Evolutionary conservation across 2,888 invertebrate genomes (phyloP).

Genomic region (Leptothorax acervorum): DNA sequence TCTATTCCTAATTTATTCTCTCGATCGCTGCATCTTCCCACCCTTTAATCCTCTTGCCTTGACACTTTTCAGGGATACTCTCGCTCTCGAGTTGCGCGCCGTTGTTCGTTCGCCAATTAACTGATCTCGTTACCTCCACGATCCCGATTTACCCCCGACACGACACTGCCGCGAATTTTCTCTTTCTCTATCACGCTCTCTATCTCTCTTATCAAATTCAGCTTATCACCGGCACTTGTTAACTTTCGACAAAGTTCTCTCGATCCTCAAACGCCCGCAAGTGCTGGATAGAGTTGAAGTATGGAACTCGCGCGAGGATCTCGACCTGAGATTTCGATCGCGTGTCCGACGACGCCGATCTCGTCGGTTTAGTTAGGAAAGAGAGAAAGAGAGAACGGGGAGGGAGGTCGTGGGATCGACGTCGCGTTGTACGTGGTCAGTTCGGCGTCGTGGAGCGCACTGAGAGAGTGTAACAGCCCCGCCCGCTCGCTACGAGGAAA

Average conservation of each 20-base stretch:
- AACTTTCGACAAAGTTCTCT: constrained; percentile 35
- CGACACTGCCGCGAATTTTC: constrained; percentile 39
- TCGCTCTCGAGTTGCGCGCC: constrained; percentile 20
- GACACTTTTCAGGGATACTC: constrained; percentile 38
- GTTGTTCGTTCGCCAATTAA: constrained; percentile 36
- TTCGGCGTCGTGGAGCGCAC: constrained; percentile 82
- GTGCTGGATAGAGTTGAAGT: background rate
- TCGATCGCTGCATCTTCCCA: constrained; percentile 30
- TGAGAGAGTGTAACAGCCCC: constrained; percentile 82
- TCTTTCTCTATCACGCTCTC: constrained; percentile 19
- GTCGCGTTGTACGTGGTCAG: constrained; percentile 80
- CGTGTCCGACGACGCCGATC: constrained; percentile 28
- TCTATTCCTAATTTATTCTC: background rate
- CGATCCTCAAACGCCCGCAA: constrained; percentile 24
- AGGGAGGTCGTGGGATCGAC: constrained; percentile 32
- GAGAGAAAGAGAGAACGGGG: background rate
- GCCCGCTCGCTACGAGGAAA: constrained; percentile 82
- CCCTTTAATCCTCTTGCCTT: constrained; percentile 20
- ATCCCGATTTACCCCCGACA: constrained; percentile 25
- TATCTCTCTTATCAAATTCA: constrained; percentile 21
- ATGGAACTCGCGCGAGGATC: constrained; percentile 21
- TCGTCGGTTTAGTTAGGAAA: constrained; percentile 15
- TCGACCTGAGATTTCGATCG: constrained; percentile 28
- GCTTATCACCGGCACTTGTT: constrained; percentile 32
- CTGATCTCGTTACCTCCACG: constrained; percentile 34